Percentiles rank a stretch among this genome's conserved stretches.
Evolutionary conservation across 2,888 invertebrate genomes (phyloP).

Genomic region (Drosophila conformis): DNA sequence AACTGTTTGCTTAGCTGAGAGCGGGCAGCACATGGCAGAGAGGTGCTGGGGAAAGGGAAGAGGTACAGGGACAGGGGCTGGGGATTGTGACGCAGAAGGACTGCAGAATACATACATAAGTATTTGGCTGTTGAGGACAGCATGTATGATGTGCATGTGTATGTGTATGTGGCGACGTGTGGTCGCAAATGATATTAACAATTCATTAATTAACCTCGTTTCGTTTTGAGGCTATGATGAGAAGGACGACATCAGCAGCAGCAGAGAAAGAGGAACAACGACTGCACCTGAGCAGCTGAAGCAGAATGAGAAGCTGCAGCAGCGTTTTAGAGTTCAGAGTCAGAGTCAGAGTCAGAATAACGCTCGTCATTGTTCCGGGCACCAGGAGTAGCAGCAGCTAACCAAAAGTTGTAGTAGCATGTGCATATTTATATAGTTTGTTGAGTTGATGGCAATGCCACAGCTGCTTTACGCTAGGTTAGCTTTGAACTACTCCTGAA

Average conservation of each 20-base stretch:
- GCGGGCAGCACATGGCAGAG: background rate
- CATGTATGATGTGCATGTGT: conserved; percentile 46
- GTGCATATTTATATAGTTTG: conserved; percentile 74
- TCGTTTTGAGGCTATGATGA: conserved; percentile 70
- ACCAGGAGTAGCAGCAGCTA: conserved; percentile 32
- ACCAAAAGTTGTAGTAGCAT: conserved; percentile 59
- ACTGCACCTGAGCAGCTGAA: conserved; percentile 39
- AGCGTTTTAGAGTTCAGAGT: conserved; percentile 28
- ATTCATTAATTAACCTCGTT: conserved; percentile 82
- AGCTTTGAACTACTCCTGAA: conserved; percentile 62
- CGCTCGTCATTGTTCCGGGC: conserved; percentile 70
- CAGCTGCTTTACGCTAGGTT: conserved; percentile 66
- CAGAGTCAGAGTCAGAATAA: conserved; percentile 20
- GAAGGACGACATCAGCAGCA: conserved; percentile 27
- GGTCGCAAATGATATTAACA: conserved; percentile 81
- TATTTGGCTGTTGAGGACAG: conserved; percentile 34
- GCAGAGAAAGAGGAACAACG: background rate
- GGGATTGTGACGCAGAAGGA: conserved; percentile 1
- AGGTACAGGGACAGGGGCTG: background rate
- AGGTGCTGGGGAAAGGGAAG: background rate
- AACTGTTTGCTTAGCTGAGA: conserved; percentile 62
- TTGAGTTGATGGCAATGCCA: conserved; percentile 28
- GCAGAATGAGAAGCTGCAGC: conserved; percentile 8
- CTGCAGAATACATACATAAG: conserved; percentile 15
- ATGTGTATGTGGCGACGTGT: conserved; percentile 59